Percentiles rank a stretch among this genome's conserved stretches.
Conservation (phyloP, 92 coral and sea anemone species). For the Epizoanthus illoricatus region DNA sequence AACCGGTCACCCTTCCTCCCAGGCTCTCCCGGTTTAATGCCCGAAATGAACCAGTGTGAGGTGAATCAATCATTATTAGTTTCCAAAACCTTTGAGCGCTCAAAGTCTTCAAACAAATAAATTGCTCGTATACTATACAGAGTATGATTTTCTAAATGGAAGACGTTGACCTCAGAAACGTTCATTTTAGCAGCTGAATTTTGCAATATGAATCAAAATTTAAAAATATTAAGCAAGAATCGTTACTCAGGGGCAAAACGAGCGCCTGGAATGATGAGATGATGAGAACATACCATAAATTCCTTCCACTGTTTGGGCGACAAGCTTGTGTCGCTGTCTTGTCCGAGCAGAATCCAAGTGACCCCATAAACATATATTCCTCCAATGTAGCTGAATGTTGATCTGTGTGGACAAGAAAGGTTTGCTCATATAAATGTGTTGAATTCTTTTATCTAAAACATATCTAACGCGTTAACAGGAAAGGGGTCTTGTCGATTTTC, state of each 20-base stretch:
- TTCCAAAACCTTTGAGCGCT: too few species aligned
- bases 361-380: conserved; percentile 75
- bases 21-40: too few species aligned
- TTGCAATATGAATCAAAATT: too few species aligned
- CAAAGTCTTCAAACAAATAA: too few species aligned
- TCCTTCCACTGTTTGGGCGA: conserved; percentile 67
- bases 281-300: conserved; percentile 58
- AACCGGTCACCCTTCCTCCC: too few species aligned
- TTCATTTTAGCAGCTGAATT: too few species aligned
- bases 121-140: background rate
- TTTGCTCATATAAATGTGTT: too few species aligned
- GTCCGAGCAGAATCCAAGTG: conserved; percentile 64
- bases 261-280: background rate
- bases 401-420: conserved; percentile 43
- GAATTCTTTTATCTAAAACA: background rate
- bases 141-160: background rate
- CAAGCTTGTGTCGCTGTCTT: conserved; percentile 48
- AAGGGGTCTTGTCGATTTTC: too few species aligned
- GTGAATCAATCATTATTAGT: too few species aligned
- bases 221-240: background rate
- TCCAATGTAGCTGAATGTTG: conserved; percentile 69
- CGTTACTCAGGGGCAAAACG: background rate
- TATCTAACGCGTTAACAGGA: too few species aligned
- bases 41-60: too few species aligned
- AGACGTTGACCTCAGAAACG: background rate